phyloP scores from a whole-genome alignment of 2,888 invertebrate genomes.

The Tipula unca region DNA sequence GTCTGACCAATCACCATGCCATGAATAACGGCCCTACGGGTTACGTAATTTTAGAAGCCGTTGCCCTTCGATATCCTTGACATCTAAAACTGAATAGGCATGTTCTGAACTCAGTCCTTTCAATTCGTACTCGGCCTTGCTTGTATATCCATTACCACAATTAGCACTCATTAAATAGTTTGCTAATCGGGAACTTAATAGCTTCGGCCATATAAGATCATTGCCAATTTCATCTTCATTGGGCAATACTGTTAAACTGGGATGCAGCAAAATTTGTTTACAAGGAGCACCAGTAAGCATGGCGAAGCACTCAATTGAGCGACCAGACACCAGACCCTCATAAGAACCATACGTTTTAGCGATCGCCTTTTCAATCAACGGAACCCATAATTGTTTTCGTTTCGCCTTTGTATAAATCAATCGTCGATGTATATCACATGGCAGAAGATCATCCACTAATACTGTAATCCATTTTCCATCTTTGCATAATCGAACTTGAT shows the following conservation, averaged over 20 bases:
- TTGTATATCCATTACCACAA: constrained; percentile 70
- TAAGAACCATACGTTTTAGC: constrained; percentile 98
- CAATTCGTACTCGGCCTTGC: constrained; percentile 83
- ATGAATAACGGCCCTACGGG: constrained; percentile 98
- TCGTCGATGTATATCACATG: constrained; percentile 86
- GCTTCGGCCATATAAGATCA: constrained; percentile 93
- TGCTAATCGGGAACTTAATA: constrained; percentile 79
- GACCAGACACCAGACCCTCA: constrained; percentile 89
- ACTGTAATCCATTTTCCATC: constrained; percentile 96
- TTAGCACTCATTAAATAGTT: constrained; percentile 97
- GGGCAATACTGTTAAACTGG: constrained; percentile 57
- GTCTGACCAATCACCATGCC: constrained; percentile 93
- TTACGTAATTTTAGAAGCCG: constrained; percentile 84
- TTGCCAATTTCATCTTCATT: constrained; percentile 79
- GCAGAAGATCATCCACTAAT: constrained; percentile 90
- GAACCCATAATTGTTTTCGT: constrained; percentile 95
- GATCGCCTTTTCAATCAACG: constrained; percentile 95
- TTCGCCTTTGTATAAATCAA: constrained; percentile 91
- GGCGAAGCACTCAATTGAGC: constrained; percentile 92
- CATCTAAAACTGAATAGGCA: constrained; percentile 95
- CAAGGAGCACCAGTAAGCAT: constrained; percentile 95
- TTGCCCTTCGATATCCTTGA: constrained; percentile 65
- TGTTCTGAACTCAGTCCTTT: constrained; percentile 87
- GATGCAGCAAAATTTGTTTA: constrained; percentile 88
- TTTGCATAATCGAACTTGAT: constrained; percentile 88